Conservation (phyloP, 2,888 invertebrate species). For the Pristionchus fissidentatus region DNA sequence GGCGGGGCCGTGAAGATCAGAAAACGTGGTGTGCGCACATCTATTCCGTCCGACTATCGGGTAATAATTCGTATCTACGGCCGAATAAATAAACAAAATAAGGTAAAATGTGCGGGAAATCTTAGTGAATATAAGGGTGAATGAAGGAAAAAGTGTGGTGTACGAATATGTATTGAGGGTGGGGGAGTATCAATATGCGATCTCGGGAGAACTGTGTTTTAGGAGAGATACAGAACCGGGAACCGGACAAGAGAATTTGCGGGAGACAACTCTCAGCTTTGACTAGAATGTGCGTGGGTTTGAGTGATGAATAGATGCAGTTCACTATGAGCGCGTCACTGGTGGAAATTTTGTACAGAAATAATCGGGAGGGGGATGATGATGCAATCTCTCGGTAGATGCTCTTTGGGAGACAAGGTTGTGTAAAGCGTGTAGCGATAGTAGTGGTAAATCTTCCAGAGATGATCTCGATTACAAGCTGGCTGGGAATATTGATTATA, state of each 20-base stretch:
- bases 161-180: constrained; percentile 24
- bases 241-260: no score
- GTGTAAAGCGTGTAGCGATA: no score
- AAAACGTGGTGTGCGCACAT: not conserved
- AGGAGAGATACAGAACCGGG: not conserved
- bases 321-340: not conserved
- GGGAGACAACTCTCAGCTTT: no score
- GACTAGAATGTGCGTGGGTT: no score
- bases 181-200: not conserved
- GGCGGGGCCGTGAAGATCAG: not conserved
- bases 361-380: not conserved
- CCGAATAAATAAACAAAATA: not conserved
- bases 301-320: not conserved
- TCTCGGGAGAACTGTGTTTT: not conserved
- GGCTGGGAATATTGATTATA: not conserved
- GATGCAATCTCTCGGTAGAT: no score
- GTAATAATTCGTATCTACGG: constrained; percentile 11
- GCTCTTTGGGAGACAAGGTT: no score
- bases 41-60: constrained; percentile 1
- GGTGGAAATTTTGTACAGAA: not conserved
- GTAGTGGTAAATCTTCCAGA: not conserved
- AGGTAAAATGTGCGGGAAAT: not conserved
- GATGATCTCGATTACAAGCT: not conserved
- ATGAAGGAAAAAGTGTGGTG: not conserved
- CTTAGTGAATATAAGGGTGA: not conserved